phyloP scores from a whole-genome alignment of 2,113 vertebrate species.

The Laterallus jamaicensis region DNA sequence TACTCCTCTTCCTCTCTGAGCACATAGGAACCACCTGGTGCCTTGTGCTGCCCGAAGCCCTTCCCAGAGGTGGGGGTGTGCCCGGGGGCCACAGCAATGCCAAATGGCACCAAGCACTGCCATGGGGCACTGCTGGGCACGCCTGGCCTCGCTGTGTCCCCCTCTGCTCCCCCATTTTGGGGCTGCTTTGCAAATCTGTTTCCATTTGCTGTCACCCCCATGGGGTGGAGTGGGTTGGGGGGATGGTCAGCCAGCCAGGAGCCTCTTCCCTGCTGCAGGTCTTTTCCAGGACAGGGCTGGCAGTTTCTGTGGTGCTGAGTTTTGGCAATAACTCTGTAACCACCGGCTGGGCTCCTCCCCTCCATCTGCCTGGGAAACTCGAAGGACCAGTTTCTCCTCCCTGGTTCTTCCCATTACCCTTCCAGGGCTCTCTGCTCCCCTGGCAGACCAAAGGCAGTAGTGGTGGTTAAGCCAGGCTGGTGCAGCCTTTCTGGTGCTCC shows the following conservation, averaged over 20 bases:
- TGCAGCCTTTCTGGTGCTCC: background rate
- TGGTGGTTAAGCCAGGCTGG: background rate
- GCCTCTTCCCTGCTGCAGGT: background rate
- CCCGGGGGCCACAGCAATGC: accelerated
- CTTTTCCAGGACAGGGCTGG: background rate
- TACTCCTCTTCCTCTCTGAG: background rate
- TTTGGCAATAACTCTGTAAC: background rate
- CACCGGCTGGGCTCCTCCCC: background rate
- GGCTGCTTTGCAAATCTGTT: background rate
- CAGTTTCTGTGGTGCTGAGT: background rate
- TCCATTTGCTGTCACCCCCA: background rate
- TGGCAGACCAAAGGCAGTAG: background rate
- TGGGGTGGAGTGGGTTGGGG: accelerated
- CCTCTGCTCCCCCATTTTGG: background rate
- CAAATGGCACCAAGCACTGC: background rate
- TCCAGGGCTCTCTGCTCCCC: accelerated
- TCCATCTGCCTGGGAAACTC: background rate
- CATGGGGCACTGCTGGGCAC: accelerated
- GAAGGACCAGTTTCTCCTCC: slow-evolving; percentile 37
- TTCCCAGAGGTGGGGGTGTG: background rate
- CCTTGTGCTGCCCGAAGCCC: accelerated
- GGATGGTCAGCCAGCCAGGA: background rate
- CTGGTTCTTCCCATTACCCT: background rate
- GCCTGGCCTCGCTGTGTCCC: background rate
- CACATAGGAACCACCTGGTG: accelerated